Evolutionary conservation across 2,113 vertebrate species (phyloP).

Genomic region (Festucalex cinctus): DNA sequence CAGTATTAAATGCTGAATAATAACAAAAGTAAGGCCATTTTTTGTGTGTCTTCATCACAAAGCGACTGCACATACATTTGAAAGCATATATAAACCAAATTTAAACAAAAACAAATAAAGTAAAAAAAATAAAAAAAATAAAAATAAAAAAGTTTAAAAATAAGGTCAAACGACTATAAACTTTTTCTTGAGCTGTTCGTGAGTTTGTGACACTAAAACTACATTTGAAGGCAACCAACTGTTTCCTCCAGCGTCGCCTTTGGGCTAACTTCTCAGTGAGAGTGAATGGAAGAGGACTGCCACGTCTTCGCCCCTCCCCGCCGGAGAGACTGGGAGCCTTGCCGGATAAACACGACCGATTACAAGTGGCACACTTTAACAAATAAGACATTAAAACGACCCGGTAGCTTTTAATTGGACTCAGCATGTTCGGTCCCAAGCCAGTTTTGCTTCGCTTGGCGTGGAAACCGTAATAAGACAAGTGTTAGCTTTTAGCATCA

Average conservation of each 20-base stretch:
- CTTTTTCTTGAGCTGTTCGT: neutral
- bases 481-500: constrained; percentile 2
- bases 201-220: neutral
- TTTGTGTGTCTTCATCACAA: no score
- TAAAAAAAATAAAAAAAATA: no score
- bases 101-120: no score
- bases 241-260: neutral
- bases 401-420: neutral
- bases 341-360: neutral
- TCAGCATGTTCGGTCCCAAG: neutral
- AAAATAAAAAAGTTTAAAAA: neutral
- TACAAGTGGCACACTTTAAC: neutral
- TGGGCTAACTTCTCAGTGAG: constrained; percentile 10
- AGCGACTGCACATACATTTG: neutral
- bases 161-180: neutral
- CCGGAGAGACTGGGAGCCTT: constrained; percentile 19
- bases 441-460: neutral
- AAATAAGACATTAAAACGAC: neutral
- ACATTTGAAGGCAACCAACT: neutral
- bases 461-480: neutral
- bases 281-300: constrained; percentile 59
- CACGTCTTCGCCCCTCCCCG: constrained; percentile 73
- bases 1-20: neutral
- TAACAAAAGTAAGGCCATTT: neutral
- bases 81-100: neutral